Percentiles rank a stretch among this genome's conserved stretches.
These are phyloP conservation scores for Epizoanthus illoricatus DNA, from an alignment of 92 coral and sea anemone species.

Conservation along the genomic window DNA sequence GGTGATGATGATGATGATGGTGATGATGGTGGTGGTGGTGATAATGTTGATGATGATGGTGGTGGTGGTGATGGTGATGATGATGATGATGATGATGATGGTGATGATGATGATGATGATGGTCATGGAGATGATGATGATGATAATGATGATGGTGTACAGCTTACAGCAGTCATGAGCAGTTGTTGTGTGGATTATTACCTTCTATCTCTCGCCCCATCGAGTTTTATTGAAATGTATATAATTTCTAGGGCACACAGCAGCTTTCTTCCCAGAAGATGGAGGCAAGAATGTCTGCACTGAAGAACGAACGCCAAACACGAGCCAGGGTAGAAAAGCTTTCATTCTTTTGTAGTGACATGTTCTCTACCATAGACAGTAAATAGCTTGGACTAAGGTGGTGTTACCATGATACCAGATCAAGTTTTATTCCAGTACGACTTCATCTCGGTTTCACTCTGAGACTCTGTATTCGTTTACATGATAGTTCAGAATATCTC, in stretches of 20 bases:
- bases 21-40: neutral
- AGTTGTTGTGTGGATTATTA: neutral
- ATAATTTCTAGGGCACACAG: conserved; percentile 51
- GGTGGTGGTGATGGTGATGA: neutral
- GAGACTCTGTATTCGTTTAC: no score
- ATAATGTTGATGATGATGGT: neutral
- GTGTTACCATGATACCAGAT: no score
- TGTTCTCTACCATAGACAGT: no score
- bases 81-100: neutral
- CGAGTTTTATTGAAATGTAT: neutral
- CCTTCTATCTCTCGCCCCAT: neutral
- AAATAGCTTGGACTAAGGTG: no score
- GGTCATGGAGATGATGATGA: neutral
- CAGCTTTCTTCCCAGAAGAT: conserved; percentile 84
- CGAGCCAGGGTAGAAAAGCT: conserved; percentile 70
- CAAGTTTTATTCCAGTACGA: no score
- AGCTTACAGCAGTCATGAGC: neutral
- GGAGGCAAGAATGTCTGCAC: conserved; percentile 82
- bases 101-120: neutral
- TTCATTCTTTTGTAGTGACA: no score
- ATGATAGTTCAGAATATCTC: no score
- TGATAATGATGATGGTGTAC: neutral
- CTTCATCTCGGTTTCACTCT: no score
- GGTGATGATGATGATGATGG: neutral
- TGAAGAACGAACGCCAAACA: conserved; percentile 78